These are phyloP conservation scores for Azemiops feae DNA, from an alignment of 2,113 vertebrate genomes.

Conservation along the genomic window DNA sequence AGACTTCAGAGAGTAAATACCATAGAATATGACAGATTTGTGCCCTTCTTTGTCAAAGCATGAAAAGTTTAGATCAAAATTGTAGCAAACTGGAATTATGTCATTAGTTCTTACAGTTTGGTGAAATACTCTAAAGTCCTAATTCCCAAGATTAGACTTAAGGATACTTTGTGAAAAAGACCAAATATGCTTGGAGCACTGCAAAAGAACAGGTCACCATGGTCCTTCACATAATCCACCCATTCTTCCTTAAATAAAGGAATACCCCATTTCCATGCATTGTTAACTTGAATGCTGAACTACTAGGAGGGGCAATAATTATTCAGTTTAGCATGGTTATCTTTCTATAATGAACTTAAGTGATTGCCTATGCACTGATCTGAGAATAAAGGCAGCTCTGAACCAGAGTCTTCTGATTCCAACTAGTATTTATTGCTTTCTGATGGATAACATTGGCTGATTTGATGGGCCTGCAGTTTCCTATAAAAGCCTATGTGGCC, in stretches of 20 bases:
- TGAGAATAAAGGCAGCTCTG: too few species aligned
- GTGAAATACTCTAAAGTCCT: background rate
- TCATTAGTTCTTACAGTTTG: background rate
- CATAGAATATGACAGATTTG: background rate
- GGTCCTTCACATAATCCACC: too few species aligned
- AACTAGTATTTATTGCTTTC: background rate
- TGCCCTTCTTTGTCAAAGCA: conserved; percentile 11
- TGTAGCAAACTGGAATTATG: background rate
- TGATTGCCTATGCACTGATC: too few species aligned
- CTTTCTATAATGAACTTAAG: too few species aligned
- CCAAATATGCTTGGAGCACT: background rate
- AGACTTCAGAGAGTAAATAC: conserved; percentile 13
- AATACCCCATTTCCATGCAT: too few species aligned
- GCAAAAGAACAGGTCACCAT: too few species aligned
- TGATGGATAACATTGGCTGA: background rate
- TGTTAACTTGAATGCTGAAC: too few species aligned
- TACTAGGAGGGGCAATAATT: too few species aligned
- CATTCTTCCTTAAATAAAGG: too few species aligned
- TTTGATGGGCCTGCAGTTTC: background rate
- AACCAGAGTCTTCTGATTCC: background rate
- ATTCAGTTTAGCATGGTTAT: too few species aligned
- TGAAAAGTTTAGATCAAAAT: background rate
- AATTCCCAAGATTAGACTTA: background rate
- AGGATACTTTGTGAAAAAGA: background rate
- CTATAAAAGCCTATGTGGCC: background rate